Percentiles rank a stretch among this genome's conserved stretches.
Conservation (phyloP, 2,113 vertebrate genomes). For the Hypanus sabinus region DNA sequence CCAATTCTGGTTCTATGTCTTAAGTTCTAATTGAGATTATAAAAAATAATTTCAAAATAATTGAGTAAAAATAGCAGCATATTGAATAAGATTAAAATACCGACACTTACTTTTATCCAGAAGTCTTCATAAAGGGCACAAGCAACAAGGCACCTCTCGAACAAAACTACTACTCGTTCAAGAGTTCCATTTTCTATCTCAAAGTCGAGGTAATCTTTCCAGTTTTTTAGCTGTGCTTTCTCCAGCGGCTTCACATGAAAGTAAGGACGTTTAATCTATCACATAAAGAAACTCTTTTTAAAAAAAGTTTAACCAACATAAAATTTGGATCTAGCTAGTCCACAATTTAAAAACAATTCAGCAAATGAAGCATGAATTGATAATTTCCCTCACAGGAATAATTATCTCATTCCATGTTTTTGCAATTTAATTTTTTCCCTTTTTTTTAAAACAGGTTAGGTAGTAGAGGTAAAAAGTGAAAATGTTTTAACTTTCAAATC, state of each 20-base stretch:
- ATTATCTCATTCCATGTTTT: not conserved
- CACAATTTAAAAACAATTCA: conserved; percentile 40
- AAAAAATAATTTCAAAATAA: too few relatives aligned
- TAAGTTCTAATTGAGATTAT: too few relatives aligned
- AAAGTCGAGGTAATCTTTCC: conserved; percentile 98
- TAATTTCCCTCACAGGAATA: not conserved
- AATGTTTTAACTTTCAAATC: too few relatives aligned
- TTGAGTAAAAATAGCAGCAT: not conserved
- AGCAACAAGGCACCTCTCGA: conserved; percentile 96
- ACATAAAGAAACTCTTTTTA: not conserved
- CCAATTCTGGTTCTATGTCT: too few relatives aligned
- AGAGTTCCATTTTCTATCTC: conserved; percentile 96
- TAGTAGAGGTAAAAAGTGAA: too few relatives aligned
- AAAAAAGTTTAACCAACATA: not conserved
- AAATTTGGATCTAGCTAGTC: not conserved
- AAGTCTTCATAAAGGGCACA: conserved; percentile 99
- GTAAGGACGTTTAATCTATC: conserved; percentile 94
- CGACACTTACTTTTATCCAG: conserved; percentile 87
- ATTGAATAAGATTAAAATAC: not conserved
- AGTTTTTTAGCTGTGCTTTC: conserved; percentile 95
- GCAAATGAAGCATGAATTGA: not conserved
- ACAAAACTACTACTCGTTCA: conserved; percentile 92
- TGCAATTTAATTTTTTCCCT: not conserved
- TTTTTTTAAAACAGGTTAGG: not conserved
- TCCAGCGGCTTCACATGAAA: conserved; percentile 97